These are phyloP conservation scores for Platichthys stellatus DNA, from an alignment of 2,113 vertebrate species.

Conservation along the genomic window DNA sequence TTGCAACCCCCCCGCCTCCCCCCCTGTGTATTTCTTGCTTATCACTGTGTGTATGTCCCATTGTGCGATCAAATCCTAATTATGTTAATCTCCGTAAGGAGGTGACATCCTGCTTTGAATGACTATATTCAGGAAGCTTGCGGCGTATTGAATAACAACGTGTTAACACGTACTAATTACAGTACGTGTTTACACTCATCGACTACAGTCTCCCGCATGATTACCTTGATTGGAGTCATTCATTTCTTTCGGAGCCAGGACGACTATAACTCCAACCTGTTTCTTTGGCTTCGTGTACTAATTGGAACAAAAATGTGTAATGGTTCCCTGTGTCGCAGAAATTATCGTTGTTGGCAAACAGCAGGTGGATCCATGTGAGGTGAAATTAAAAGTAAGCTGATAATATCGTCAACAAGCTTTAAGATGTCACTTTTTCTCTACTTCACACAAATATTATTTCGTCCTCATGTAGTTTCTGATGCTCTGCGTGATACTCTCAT, in stretches of 20 bases:
- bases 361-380: not conserved
- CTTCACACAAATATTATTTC: not conserved
- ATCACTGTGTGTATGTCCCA: constrained; percentile 7
- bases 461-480: not conserved
- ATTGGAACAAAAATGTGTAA: not conserved
- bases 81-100: not conserved
- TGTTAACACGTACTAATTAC: constrained; percentile 21
- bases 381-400: not conserved
- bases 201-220: constrained; percentile 8
- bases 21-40: too few species aligned
- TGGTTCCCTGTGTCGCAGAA: not conserved
- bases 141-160: constrained; percentile 24
- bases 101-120: constrained; percentile 23
- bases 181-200: constrained; percentile 6
- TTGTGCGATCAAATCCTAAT: constrained; percentile 7
- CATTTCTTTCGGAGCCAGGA: not conserved
- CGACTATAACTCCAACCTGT: not conserved
- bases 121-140: constrained; percentile 27
- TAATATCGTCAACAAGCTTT: not conserved
- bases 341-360: not conserved
- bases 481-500: not conserved
- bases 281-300: not conserved
- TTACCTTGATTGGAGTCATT: not conserved
- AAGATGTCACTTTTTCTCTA: not conserved
- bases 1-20: not conserved